Base-by-base conservation (phyloP, 2,888 invertebrate species). In the Protula sp. region DNA sequence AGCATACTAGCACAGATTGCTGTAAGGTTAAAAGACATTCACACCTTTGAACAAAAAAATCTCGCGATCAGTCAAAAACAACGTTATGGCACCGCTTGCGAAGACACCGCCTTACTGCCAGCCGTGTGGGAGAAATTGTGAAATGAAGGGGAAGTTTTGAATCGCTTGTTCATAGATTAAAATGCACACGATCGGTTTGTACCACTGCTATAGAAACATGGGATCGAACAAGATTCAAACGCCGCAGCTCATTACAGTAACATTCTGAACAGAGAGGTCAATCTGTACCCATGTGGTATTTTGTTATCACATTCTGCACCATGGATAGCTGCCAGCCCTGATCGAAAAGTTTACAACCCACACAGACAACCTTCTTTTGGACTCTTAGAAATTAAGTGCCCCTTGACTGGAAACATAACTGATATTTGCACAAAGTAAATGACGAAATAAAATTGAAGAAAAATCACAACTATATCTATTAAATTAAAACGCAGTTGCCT, bases 381-480 rank as follows among this genome's bases (percentile, higher is more conserved):
- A 2, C n/a, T 56, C 9, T 28, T 56, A 2, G 56, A 56, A 27
- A 3, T 56, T 24, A 56, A 56, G 24, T 56, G 56, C 19, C 56
- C 56, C 24, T 5, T n/a, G 5, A 24, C 5, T 4, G 5, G 5
- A n/a, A 22, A 19, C 5, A 24, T 50, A 5, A 22, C 24, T 22
- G 50, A 50, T 9, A 50, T 22, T 38, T 38, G 19, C 38, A 38
- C 9, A 38, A 14, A 9, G 19, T 19, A 14, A 19, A 38, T 38
- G 38, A 19, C 38, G 19, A 9, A 38, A 38, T 9, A 38, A 9
- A 38, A 19, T 28, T 47, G n/a, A 45, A 56, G 3, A 45, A 28
- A 2, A 27, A 47, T 47, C 56, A 56, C 27, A 28, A 47, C 9
- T 56, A 47, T 14, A 47, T 47, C 27, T 19, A 27, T 27, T 48